Conservation (phyloP, 1,140 invertebrate species). For the Caenorhabditis brenneri region DNA sequence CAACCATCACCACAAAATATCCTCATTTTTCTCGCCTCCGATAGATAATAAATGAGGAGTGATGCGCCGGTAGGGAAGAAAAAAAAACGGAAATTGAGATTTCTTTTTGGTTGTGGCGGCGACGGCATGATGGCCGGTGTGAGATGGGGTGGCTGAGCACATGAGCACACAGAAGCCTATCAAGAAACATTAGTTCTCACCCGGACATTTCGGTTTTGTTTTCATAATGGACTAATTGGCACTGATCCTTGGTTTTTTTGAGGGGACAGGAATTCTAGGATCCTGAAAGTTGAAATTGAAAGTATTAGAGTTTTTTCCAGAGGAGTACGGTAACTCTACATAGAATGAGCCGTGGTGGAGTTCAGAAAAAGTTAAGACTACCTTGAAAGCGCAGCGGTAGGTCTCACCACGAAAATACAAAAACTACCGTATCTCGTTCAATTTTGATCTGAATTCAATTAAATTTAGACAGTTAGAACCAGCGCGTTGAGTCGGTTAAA, state of each 20-base stretch:
- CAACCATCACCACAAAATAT: not conserved
- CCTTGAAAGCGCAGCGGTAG: too few relatives aligned
- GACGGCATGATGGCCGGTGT: not conserved
- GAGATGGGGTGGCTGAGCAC: not conserved
- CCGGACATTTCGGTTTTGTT: constrained; percentile 8
- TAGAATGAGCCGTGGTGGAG: too few relatives aligned
- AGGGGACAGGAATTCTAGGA: not conserved
- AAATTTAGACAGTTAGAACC: too few relatives aligned
- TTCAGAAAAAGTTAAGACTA: too few relatives aligned
- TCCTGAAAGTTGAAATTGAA: too few relatives aligned
- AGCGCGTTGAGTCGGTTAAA: too few relatives aligned
- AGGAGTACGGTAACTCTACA: too few relatives aligned
- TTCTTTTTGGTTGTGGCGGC: not conserved
- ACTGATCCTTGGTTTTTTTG: not conserved
- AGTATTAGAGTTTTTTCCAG: too few relatives aligned
- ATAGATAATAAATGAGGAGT: not conserved
- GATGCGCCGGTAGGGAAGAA: not conserved
- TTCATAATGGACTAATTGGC: not conserved
- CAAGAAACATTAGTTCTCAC: not conserved
- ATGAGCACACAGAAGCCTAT: constrained; percentile 9
- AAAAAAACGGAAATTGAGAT: constrained; percentile 23
- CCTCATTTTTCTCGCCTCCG: not conserved
- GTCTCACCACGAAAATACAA: too few relatives aligned
- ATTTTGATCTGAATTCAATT: too few relatives aligned
- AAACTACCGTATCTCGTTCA: too few relatives aligned